These are phyloP conservation scores for Megaceryle maxima DNA, from an alignment of 2,113 vertebrate species.

Conservation along the genomic window DNA sequence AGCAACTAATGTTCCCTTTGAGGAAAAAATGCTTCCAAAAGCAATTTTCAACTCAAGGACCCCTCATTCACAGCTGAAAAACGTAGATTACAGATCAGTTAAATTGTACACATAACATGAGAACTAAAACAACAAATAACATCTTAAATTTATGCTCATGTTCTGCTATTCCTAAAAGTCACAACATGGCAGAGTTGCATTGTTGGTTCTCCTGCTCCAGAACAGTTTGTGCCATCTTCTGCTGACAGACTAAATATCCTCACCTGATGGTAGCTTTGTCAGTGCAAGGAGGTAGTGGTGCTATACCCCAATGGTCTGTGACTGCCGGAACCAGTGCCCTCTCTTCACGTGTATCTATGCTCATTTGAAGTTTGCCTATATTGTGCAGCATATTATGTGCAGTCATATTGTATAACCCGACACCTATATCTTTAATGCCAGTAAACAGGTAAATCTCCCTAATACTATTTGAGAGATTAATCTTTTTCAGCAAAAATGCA, in stretches of 20 bases:
- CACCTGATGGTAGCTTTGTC: not conserved
- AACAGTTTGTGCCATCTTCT: not conserved
- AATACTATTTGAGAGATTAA: not conserved
- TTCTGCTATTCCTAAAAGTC: not conserved
- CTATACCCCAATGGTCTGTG: not conserved
- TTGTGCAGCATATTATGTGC: not conserved
- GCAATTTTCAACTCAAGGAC: not conserved
- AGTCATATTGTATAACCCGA: not conserved
- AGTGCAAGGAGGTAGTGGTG: not conserved
- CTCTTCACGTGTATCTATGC: not conserved
- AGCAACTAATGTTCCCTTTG: not conserved
- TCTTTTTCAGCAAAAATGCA: not conserved
- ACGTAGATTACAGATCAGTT: not conserved
- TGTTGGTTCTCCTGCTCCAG: not conserved
- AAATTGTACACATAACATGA: accelerated
- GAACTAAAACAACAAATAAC: not conserved
- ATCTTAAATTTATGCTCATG: not conserved
- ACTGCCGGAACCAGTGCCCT: not conserved
- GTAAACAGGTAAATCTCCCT: not conserved
- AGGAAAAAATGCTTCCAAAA: not conserved
- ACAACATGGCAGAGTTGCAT: not conserved
- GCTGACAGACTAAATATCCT: not conserved
- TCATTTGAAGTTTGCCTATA: not conserved
- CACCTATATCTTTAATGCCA: not conserved
- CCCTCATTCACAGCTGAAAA: not conserved